Conservation (phyloP, 2,797 vertebrate species). For the Urophycis tenuis region DNA sequence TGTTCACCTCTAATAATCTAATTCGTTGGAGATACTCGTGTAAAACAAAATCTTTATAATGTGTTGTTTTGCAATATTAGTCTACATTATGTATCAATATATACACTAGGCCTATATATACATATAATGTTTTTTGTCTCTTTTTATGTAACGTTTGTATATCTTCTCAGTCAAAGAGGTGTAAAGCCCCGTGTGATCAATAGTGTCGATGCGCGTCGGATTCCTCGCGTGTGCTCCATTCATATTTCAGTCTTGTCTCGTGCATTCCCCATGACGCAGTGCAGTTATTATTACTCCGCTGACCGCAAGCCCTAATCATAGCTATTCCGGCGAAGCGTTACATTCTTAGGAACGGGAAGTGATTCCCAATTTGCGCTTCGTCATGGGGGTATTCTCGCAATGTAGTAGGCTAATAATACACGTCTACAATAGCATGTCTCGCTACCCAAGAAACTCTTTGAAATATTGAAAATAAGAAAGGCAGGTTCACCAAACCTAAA, state of each 20-base stretch:
- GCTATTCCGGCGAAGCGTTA: background rate
- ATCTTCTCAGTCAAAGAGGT: background rate
- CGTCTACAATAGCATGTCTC: background rate
- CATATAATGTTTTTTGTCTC: background rate
- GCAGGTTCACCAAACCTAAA: background rate
- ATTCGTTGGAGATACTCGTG: too few species aligned
- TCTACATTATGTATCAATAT: background rate
- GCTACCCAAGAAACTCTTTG: background rate
- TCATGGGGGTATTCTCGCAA: background rate
- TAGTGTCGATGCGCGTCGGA: background rate
- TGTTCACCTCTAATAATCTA: too few species aligned
- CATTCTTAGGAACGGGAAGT: background rate
- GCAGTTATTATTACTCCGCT: background rate
- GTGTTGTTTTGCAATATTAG: too few species aligned
- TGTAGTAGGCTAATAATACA: background rate
- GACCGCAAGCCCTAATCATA: background rate
- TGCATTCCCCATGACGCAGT: background rate
- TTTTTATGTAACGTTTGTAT: background rate
- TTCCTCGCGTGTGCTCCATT: background rate
- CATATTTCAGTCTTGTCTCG: background rate
- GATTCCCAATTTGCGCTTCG: background rate
- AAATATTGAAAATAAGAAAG: background rate
- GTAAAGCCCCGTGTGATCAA: too few species aligned
- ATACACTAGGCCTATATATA: too few species aligned
- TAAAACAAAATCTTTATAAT: too few species aligned